Evolutionary conservation across 2,888 invertebrate species (phyloP), one percentile per base, ranked within the genome.

Genomic region (Caenorhabditis uteleia): DNA sequence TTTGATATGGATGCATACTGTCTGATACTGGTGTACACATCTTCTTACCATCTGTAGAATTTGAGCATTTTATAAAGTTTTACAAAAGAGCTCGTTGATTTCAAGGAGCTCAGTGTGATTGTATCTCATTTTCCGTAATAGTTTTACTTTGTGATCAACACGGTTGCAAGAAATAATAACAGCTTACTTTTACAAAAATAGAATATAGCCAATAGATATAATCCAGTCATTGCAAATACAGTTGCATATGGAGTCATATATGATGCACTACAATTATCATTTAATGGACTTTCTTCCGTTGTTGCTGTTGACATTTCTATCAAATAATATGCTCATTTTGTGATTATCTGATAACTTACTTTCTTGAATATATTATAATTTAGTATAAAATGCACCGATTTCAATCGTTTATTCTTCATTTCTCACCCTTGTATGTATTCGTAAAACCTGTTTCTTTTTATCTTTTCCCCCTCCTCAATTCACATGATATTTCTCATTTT

Each of bases 201-300:
- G 18, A 80, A 55, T 12, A 79, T 54, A 2, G 68, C 69, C 27
- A 79, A 53, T 18, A 74, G 44, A 53, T 79, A 79, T 21, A 79
- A 59, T 7, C 68, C 65, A 27, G 71, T 67, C 75, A 79, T 75
- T 2, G 78, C 76, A 29, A 78, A 42, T 5, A 79, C 74, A 2
- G 79, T 78, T 1, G 78, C 74, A 75, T 80, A 79, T 6, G 79
- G 79, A 7, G 79, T 79, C 75, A 79, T 75, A 50, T 77, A 78
- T 33, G 70, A 68, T 1, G 68, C 74, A 7, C 69, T 61, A 43
- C 73, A 74, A 14, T 67, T 53, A 40, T 67, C 67, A 26, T 59
- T 42, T 26, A 62, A 44, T 12, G 57, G 43, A 54, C 48, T 60
- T n/a, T n/a, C n/a, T n/a, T n/a, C n/a, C n/a, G n/a, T n/a, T n/a